A percentile compares a stretch with the other conserved stretches of the same genome.
Evolutionary conservation across 2,888 invertebrate species (phyloP).

Genomic region (Neocrepidodera transversa): DNA sequence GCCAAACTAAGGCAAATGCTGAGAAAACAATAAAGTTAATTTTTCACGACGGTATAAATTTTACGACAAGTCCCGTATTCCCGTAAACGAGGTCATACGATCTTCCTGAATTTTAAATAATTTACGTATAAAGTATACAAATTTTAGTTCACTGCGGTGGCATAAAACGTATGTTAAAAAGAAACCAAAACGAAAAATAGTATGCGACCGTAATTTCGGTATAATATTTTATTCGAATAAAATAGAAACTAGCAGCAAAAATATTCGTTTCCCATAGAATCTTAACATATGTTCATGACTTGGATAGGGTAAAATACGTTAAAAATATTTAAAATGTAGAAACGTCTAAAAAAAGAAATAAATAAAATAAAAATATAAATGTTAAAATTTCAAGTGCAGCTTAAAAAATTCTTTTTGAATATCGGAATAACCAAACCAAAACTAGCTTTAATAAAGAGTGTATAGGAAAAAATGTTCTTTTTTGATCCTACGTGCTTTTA

Average conservation of each 20-base stretch:
- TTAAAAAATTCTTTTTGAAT: too few relatives aligned
- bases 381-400: too few relatives aligned
- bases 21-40: conserved; percentile 32
- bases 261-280: too few relatives aligned
- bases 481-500: too few relatives aligned
- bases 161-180: conserved; percentile 22
- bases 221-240: conserved; percentile 7
- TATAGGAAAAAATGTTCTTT: too few relatives aligned
- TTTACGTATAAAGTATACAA: conserved; percentile 28
- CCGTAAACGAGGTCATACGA: conserved; percentile 32
- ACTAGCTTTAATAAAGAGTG: too few relatives aligned
- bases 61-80: conserved; percentile 32
- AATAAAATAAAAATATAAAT: too few relatives aligned
- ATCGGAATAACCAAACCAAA: too few relatives aligned
- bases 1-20: conserved; percentile 24
- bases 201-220: conserved; percentile 20
- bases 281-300: too few relatives aligned
- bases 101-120: conserved; percentile 33
- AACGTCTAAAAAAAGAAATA: too few relatives aligned
- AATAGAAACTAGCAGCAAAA: neutral
- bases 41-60: conserved; percentile 30
- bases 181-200: conserved; percentile 23
- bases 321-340: too few relatives aligned
- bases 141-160: conserved; percentile 19
- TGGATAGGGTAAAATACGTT: too few relatives aligned